Evolutionary conservation across 2,888 invertebrate genomes (phyloP), one percentile per base, ranked within the genome.

Genomic region (Lycaena phlaeas): DNA sequence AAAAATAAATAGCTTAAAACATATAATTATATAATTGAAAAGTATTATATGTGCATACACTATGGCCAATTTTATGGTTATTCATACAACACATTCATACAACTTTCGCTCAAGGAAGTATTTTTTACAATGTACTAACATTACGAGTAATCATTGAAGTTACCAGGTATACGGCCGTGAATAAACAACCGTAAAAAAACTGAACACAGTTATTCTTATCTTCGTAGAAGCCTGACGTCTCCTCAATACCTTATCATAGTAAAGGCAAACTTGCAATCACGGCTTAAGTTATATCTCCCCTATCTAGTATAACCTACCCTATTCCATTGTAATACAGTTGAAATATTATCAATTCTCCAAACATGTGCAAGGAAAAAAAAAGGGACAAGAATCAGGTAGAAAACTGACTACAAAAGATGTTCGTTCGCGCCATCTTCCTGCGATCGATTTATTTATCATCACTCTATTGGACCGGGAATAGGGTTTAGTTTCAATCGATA

Each of bases 311-410:
- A 51, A 45, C 52, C 28, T 45, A 56, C 64, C 45, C 48, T 65
- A 64, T 28, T 0, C 1, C n/a, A 0, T 5, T 2, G 43, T 62
- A 68, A 56, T 49, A 49, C 25, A 17, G 38, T 6, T 3, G 9
- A 27, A 40, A n/a, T 15, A 10, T 34, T 39, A 36, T 38, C 41
- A 34, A 15, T 31, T 36, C 34, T 40, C 40, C 31, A 42, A 49
- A 44, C 53, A 52, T 62, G 62, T 55, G 53, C 52, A 46, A 56
- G 57, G 44, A 65, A 63, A 71, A 72, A 72, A 31, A 79, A 76
- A 77, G 64, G 76, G 73, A 68, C 68, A 56, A 61, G 58, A 57
- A 68, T 64, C 84, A 82, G 84, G 82, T 82, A 82, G 69, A 74
- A 64, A 69, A 61, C 49, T 62, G 64, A 68, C 69, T 68, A 76